Evolutionary conservation across 2,888 invertebrate species (phyloP), one percentile per base, ranked within the genome.

Genomic region (Cactoblastis cactorum): DNA sequence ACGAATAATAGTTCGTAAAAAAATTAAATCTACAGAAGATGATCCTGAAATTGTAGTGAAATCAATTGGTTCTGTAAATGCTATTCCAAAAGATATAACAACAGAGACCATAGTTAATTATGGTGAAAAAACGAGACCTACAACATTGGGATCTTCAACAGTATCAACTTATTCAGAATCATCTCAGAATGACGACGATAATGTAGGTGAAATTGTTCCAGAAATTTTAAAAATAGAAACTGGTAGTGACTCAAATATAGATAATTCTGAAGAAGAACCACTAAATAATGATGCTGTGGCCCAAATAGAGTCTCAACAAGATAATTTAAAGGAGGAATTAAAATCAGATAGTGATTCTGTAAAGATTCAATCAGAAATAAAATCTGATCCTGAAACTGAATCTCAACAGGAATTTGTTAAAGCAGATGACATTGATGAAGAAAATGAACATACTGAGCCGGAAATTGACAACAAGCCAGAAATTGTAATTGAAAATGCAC

Each of bases 1-100:
- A 32, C 80, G 84, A n/a, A 86, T 84, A 69, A 63, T 87, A 0
- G 82, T 87, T 47, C 74, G 86, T 0, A 88, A 87, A 52, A 86
- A 83, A 69, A 57, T 85, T 24, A 83, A 61, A 52, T 69, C 76
- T 15, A 46, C 61, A 41, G 77, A 80, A 55, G 65, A 75, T 47
- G 76, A 81, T 24, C 66, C 74, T 4, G 72, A 72, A 59, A 69
- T 77, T 34, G 62, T 70, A 22, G 67, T 74, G 0, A 80, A 80
- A 58, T 68, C 78, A 11, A 53, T 77, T 39, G 68, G 61, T 28
- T 70, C 74, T n/a, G 22, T 77, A 0, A 77, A 77, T 43, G 54
- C 65, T 45, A 67, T 65, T 3, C 64, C 68, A 4, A 69, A 63
- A 47, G 68, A 71, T 22, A 57, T 66, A 24, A 67, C 67, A n/a